Percentiles rank a stretch among this genome's conserved stretches.
These are phyloP conservation scores for Sinonovacula constricta DNA, from an alignment of 1,140 invertebrate genomes.

Conservation along the genomic window DNA sequence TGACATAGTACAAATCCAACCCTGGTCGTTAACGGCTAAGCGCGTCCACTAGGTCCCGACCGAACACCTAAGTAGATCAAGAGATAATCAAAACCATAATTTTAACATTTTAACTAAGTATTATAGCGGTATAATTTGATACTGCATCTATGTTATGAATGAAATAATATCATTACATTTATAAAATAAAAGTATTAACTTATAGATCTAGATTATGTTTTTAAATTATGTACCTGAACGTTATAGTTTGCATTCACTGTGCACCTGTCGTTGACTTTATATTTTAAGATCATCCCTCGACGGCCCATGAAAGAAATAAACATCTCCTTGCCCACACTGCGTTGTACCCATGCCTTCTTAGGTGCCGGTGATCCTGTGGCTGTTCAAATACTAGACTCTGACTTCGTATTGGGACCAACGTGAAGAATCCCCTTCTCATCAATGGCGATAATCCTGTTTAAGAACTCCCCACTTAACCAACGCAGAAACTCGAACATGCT, in stretches of 20 bases:
- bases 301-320: constrained; percentile 9
- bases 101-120: background rate
- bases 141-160: no score
- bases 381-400: background rate
- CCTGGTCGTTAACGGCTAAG: background rate
- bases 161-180: no score
- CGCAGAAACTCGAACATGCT: background rate
- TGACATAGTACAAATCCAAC: no score
- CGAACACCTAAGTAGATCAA: background rate
- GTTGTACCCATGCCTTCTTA: background rate
- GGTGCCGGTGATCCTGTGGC: background rate
- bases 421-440: background rate
- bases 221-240: background rate
- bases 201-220: no score
- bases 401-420: constrained; percentile 1
- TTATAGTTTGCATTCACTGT: background rate
- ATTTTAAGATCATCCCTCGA: background rate
- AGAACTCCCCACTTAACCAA: background rate
- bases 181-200: no score
- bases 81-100: background rate
- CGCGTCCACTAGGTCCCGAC: background rate
- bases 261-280: no score
- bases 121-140: background rate
- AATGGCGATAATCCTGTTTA: background rate
- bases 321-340: background rate